Conservation (phyloP, 2,797 vertebrate genomes). For the Diplodus puntazzo region DNA sequence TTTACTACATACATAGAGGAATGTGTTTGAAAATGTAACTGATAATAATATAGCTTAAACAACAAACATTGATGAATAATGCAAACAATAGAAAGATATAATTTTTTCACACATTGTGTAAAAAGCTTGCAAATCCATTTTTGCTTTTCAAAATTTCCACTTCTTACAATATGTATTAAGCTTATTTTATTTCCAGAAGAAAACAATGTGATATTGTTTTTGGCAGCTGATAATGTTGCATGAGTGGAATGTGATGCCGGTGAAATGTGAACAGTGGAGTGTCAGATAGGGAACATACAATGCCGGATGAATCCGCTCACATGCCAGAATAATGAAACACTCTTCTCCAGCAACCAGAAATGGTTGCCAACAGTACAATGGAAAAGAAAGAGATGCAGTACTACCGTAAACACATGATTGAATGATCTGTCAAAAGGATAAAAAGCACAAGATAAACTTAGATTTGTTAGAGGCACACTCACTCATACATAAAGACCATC, state of each 20-base stretch:
- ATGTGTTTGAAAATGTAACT: background rate
- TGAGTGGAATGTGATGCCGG: background rate
- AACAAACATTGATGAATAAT: background rate
- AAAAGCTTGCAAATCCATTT: background rate
- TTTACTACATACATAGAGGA: conserved; percentile 5
- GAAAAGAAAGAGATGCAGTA: conserved; percentile 17
- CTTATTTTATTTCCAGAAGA: background rate
- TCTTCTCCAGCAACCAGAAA: conserved; percentile 33
- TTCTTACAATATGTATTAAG: background rate
- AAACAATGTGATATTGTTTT: background rate
- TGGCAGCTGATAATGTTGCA: background rate
- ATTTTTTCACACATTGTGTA: background rate
- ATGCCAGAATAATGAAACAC: conserved; percentile 57
- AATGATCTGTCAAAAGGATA: conserved; percentile 64
- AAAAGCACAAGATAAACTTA: conserved; percentile 53
- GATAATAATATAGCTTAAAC: too few species aligned
- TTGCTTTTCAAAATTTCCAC: background rate
- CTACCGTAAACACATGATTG: conserved; percentile 49
- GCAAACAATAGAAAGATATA: too few species aligned
- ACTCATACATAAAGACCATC: conserved; percentile 28
- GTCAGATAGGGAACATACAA: conserved; percentile 20
- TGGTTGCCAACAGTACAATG: conserved; percentile 20
- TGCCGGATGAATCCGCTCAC: conserved; percentile 35
- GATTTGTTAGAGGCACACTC: conserved; percentile 36
- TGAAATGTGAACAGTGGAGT: conserved; percentile 3